Conservation (phyloP, 2,113 vertebrate genomes). For the Notothenia rossii region DNA sequence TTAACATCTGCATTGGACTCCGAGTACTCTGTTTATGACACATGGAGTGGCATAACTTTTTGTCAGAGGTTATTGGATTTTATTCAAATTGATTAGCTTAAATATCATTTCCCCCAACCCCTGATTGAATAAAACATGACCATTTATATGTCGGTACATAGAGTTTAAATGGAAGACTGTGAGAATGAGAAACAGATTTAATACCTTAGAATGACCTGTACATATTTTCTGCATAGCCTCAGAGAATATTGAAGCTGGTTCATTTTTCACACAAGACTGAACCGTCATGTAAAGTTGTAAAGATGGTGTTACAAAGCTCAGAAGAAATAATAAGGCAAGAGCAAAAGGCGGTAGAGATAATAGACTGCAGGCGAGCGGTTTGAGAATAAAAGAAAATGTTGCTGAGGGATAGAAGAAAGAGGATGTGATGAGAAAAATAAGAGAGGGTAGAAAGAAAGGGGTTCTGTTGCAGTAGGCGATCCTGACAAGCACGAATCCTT, state of each 20-base stretch:
- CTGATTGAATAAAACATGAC: conserved; percentile 5
- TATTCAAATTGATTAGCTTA: conserved; percentile 18
- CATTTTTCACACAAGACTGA: conserved; percentile 29
- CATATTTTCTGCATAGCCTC: conserved; percentile 18
- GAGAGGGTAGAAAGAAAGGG: conserved; percentile 49
- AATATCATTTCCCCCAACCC: neutral
- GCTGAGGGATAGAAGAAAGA: conserved; percentile 60
- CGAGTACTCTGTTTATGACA: neutral
- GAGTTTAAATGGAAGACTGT: neutral
- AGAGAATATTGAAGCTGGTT: conserved; percentile 31
- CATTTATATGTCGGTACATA: neutral
- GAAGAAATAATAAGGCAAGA: conserved; percentile 57
- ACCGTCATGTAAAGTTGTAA: conserved; percentile 47
- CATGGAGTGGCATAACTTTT: neutral
- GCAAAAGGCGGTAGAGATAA: conserved; percentile 36
- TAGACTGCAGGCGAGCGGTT: conserved; percentile 42
- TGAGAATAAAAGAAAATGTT: conserved; percentile 55
- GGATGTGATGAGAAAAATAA: conserved; percentile 59
- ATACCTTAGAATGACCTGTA: neutral
- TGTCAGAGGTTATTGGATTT: conserved; percentile 8
- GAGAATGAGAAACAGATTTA: conserved; percentile 7
- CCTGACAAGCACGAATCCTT: conserved; percentile 62
- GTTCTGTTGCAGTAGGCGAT: conserved; percentile 56
- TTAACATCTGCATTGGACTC: conserved; percentile 41
- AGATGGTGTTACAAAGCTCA: conserved; percentile 43